phyloP scores from a whole-genome alignment of 2,113 vertebrate species.

The Hemicordylus capensis region DNA sequence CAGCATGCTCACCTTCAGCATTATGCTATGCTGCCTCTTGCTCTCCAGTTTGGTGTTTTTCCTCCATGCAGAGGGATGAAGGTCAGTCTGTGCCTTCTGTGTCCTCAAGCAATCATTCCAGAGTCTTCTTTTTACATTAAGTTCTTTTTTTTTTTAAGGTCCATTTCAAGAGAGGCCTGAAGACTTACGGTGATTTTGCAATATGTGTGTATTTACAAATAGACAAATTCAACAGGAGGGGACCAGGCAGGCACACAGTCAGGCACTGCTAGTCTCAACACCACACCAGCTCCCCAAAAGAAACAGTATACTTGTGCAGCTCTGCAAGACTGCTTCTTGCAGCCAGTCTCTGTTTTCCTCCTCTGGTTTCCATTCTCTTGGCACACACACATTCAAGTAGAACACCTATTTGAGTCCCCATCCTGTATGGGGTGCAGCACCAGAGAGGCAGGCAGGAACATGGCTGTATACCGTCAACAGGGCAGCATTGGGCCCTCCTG shows the following conservation, averaged over 20 bases:
- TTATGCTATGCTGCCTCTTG: conserved; percentile 6
- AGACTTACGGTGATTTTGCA: neutral
- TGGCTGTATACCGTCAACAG: neutral
- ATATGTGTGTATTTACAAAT: neutral
- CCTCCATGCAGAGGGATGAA: neutral
- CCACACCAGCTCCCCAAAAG: neutral
- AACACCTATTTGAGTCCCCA: neutral
- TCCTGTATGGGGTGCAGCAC: too few relatives aligned
- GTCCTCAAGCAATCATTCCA: neutral
- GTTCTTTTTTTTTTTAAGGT: neutral
- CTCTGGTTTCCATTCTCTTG: neutral
- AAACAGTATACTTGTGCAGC: neutral
- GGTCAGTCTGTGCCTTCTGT: neutral
- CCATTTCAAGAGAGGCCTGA: neutral
- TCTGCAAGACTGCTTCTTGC: neutral
- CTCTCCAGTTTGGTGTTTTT: conserved; percentile 5
- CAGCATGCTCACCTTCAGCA: conserved; percentile 2
- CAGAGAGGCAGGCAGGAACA: neutral
- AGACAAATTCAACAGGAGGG: too few relatives aligned
- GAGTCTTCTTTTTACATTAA: neutral
- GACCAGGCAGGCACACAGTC: too few relatives aligned
- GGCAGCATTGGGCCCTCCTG: neutral
- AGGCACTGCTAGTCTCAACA: neutral
- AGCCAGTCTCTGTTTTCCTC: neutral
- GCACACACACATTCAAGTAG: neutral